A percentile compares a stretch with the other conserved stretches of the same genome.
phyloP scores from a whole-genome alignment of 2,113 vertebrate species.

The Pteronura brasiliensis region DNA sequence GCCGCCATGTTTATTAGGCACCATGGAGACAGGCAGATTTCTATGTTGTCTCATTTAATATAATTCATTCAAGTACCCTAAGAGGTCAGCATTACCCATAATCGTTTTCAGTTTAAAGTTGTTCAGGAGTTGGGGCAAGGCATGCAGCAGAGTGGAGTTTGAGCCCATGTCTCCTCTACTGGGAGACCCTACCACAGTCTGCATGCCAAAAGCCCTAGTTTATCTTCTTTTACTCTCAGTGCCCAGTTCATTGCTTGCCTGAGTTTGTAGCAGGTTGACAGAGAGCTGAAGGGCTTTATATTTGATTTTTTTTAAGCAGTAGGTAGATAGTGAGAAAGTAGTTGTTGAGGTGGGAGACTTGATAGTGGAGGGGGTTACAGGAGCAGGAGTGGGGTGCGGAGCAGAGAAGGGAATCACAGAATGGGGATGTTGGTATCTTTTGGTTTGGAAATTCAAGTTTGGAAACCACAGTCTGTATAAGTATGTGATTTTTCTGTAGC shows the following conservation, averaged over 20 bases:
- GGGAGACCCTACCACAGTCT: background rate
- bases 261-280: background rate
- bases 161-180: background rate
- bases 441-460: background rate
- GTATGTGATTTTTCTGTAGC: background rate
- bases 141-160: background rate
- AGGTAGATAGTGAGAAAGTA: background rate
- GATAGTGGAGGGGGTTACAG: background rate
- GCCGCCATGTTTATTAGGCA: background rate
- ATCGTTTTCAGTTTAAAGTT: background rate
- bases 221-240: background rate
- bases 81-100: background rate
- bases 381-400: too few species aligned
- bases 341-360: background rate
- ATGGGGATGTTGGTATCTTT: background rate
- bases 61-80: background rate
- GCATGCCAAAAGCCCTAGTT: background rate
- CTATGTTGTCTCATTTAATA: background rate
- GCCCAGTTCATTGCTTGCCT: background rate
- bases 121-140: background rate
- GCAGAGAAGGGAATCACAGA: background rate
- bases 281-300: background rate
- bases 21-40: background rate
- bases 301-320: background rate
- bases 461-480: background rate